Evolutionary conservation across 2,888 invertebrate genomes (phyloP), one percentile per base, ranked within the genome.

Genomic region (Stegophylla sp.): DNA sequence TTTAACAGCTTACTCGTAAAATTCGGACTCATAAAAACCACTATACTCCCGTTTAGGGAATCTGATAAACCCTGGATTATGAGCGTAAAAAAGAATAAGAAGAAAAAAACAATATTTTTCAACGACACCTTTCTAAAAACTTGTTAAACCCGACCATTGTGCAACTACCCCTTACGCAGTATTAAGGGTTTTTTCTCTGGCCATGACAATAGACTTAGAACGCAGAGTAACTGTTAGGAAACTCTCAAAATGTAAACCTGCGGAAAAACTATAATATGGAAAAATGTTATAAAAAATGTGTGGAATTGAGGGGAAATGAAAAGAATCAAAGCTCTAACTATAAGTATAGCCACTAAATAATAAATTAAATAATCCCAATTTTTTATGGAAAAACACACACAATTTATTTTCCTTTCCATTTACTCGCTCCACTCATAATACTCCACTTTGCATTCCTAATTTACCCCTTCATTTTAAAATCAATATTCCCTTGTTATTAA

Each of bases 1-100:
- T 51, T 34, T 20, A 15, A 3, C 51, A 7, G 51, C n/a, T 51
- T 56, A 56, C 56, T 56, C 72, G 56, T 72, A 56, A 74, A 74
- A 43, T 48, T 2, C 20, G 10, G 20, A 45, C 45, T 61, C 15
- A 45, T 74, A 74, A 74, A 34, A 74, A 74, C 61, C 48, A 28
- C 26, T 28, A 28, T 28, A 28, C 48, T 63, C 61, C 45, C 74
- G 20, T 74, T 63, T 61, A 43, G 48, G 20, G 61, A 26, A 61
- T 63, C 28, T 72, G 72, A 59, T 72, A 72, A 59, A 72, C 10
- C 23, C 56, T 41, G 43, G 72, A 59, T 59, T 41, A 72, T 72
- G 15, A 43, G 43, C 43, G 20, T 9, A 9, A 12, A 15, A 34
- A 34, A 34, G 34, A 34, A 34, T 5, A 34, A 3, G 17, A 51